phyloP scores from a whole-genome alignment of 1,140 invertebrate species.

The Pachypeltis micranthus region DNA sequence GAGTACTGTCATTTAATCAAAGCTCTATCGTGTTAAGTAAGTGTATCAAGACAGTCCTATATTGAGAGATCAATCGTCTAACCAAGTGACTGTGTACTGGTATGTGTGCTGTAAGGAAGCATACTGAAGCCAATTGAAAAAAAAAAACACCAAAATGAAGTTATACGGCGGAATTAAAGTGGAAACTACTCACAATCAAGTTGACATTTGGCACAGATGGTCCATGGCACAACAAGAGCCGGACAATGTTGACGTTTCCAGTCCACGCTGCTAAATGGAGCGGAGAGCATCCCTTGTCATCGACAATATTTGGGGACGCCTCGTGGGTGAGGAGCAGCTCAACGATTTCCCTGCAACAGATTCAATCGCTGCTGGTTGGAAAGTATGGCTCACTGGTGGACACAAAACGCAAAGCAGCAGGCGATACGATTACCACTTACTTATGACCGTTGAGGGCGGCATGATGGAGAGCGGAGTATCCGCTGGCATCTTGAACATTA shows the following conservation, averaged over 20 bases:
- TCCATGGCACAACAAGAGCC: conserved; percentile 60
- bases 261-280: conserved; percentile 83
- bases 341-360: conserved; percentile 66
- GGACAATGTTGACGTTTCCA: conserved; percentile 71
- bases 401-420: background rate
- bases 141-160: too few species aligned
- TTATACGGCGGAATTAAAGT: too few species aligned
- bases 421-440: conserved; percentile 45
- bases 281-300: conserved; percentile 72
- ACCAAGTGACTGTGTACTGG: too few species aligned
- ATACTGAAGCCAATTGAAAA: too few species aligned
- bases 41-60: too few species aligned
- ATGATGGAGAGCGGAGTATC: conserved; percentile 90
- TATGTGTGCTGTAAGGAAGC: too few species aligned
- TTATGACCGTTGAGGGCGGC: conserved; percentile 86
- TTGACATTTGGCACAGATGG: conserved; percentile 68
- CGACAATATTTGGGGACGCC: conserved; percentile 76
- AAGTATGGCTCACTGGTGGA: background rate
- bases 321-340: conserved; percentile 71
- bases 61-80: too few species aligned
- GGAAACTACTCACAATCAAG: conserved; percentile 51
- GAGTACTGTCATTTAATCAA: too few species aligned
- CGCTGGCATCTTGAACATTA: conserved; percentile 84
- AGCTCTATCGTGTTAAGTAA: too few species aligned
- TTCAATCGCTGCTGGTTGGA: background rate